Conservation (phyloP, 2,113 vertebrate genomes). For the Dromaius novaehollandiae region DNA sequence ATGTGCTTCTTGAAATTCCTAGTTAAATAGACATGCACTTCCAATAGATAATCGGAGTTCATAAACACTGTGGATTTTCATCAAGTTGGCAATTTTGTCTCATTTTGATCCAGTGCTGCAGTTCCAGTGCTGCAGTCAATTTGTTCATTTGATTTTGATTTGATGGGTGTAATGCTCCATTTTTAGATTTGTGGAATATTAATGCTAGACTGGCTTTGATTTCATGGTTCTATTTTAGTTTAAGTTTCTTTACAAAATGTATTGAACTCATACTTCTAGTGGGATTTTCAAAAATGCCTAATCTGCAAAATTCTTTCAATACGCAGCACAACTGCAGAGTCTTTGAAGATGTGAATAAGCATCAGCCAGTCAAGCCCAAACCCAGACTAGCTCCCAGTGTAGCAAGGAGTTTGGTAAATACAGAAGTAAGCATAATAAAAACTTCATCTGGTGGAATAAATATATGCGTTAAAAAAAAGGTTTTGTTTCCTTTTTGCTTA, state of each 20-base stretch:
- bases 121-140: not conserved
- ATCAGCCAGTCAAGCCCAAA: not conserved
- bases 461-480: not conserved
- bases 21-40: not conserved
- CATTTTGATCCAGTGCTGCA: not conserved
- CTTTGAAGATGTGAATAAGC: not conserved
- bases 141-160: constrained; percentile 61
- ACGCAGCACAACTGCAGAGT: not conserved
- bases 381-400: not conserved
- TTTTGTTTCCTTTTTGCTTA: not conserved
- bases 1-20: constrained; percentile 15
- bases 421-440: not conserved
- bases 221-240: constrained; percentile 33
- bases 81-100: constrained; percentile 17
- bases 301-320: constrained; percentile 12
- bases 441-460: not conserved
- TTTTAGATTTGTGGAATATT: constrained; percentile 34
- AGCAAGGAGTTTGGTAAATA: not conserved
- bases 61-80: constrained; percentile 16
- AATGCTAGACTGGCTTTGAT: constrained; percentile 46
- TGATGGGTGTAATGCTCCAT: constrained; percentile 10
- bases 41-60: not conserved
- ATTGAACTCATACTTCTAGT: constrained; percentile 28
- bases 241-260: constrained; percentile 29
- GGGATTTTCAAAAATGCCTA: constrained; percentile 26